These are phyloP conservation scores for Calypte anna DNA, from an alignment of 2,113 vertebrate species.

Conservation along the genomic window DNA sequence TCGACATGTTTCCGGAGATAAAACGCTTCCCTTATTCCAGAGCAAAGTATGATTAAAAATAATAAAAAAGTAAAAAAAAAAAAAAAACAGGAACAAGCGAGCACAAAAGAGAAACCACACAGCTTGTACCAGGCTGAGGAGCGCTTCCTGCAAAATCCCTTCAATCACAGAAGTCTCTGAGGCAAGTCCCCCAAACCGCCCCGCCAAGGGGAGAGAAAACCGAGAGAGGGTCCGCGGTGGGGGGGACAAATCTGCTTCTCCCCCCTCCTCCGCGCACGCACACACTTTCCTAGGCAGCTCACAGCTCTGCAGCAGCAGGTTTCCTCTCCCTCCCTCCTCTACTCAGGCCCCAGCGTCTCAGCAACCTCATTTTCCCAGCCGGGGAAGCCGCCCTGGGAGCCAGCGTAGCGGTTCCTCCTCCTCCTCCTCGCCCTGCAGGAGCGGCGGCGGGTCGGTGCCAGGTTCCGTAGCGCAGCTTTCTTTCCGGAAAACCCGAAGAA, in stretches of 20 bases:
- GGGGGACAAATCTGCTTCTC: background rate
- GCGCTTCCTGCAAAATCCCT: background rate
- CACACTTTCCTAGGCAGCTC: conserved; percentile 15
- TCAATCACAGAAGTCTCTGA: conserved; percentile 16
- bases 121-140: background rate
- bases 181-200: background rate
- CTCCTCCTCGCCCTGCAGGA: background rate
- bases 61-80: background rate
- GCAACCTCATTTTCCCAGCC: conserved; percentile 51
- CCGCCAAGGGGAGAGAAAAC: background rate
- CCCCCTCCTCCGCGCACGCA: background rate
- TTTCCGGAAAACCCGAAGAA: background rate
- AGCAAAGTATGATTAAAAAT: background rate
- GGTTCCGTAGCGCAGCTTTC: background rate
- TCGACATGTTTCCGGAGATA: conserved; percentile 83
- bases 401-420: conserved; percentile 52
- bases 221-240: background rate
- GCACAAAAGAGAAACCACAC: conserved; percentile 24
- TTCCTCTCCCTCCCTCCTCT: conserved; percentile 43
- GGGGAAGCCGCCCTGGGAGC: conserved; percentile 22
- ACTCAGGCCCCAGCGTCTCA: conserved; percentile 42
- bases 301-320: conserved; percentile 8
- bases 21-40: conserved; percentile 55
- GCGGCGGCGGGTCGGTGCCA: background rate
- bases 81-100: background rate